These are phyloP conservation scores for Thalassophryne amazonica DNA, from an alignment of 2,797 vertebrate genomes.

Conservation along the genomic window DNA sequence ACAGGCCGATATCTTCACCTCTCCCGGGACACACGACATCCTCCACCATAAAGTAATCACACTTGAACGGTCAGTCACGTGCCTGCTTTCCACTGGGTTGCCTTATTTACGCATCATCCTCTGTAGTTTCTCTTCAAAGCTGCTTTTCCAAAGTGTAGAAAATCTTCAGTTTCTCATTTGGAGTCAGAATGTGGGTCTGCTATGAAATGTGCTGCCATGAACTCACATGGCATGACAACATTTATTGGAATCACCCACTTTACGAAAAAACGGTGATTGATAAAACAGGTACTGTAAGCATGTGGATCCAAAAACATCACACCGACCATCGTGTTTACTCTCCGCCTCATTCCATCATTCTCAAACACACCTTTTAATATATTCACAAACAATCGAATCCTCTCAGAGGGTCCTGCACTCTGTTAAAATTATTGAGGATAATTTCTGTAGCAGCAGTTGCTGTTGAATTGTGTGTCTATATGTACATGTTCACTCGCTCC, in stretches of 20 bases:
- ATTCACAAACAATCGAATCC: slow-evolving; percentile 55
- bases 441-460: slow-evolving; percentile 42
- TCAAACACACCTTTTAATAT: slow-evolving; percentile 65
- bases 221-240: slow-evolving; percentile 25
- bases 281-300: slow-evolving; percentile 42
- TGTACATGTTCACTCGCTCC: no score
- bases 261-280: slow-evolving; percentile 28
- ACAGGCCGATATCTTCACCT: slow-evolving; percentile 69
- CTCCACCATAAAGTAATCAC: slow-evolving; percentile 46
- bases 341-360: slow-evolving; percentile 19
- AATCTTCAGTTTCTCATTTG: slow-evolving; percentile 7
- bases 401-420: slow-evolving; percentile 54
- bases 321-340: slow-evolving; percentile 27
- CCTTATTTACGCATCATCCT: slow-evolving; percentile 8
- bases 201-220: slow-evolving; percentile 17
- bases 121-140: not conserved
- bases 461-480: slow-evolving; percentile 17
- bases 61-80: slow-evolving; percentile 40
- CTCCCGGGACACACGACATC: slow-evolving; percentile 55
- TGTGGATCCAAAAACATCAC: slow-evolving; percentile 33
- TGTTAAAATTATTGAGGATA: slow-evolving; percentile 57
- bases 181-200: not conserved
- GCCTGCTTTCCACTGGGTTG: slow-evolving; percentile 33
- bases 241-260: slow-evolving; percentile 48
- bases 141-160: slow-evolving; percentile 7